Evolutionary conservation across 2,888 invertebrate genomes (phyloP).

Genomic region (Lomographa bimaculata): DNA sequence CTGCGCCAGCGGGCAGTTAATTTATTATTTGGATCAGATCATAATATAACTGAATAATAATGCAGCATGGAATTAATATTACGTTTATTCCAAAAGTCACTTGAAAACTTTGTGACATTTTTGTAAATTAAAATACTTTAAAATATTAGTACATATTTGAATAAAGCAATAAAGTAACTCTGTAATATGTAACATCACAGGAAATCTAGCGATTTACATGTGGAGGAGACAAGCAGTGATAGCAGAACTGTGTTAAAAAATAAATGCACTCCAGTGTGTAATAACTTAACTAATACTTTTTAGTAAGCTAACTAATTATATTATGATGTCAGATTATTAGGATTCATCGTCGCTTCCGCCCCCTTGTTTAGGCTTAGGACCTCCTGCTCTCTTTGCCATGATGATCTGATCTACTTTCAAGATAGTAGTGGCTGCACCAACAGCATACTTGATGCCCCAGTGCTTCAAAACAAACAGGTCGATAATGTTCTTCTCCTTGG

Average conservation of each 20-base stretch:
- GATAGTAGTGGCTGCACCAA: slow-evolving; percentile 95
- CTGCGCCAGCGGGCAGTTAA: too few relatives aligned
- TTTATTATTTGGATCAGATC: too few relatives aligned
- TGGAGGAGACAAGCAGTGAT: not conserved
- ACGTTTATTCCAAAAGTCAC: slow-evolving; percentile 11
- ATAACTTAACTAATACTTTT: slow-evolving; percentile 31
- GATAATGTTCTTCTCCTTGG: slow-evolving; percentile 89
- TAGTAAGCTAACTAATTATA: slow-evolving; percentile 15
- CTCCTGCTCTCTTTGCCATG: slow-evolving; percentile 98
- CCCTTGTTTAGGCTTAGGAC: slow-evolving; percentile 91
- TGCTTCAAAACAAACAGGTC: slow-evolving; percentile 94
- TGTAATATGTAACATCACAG: slow-evolving; percentile 6
- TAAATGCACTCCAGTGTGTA: slow-evolving; percentile 21
- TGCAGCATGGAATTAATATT: not conserved
- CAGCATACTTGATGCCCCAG: slow-evolving; percentile 98
- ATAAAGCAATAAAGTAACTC: slow-evolving; percentile 10
- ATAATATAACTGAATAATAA: not conserved
- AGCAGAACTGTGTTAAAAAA: slow-evolving; percentile 12
- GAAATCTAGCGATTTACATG: slow-evolving; percentile 21
- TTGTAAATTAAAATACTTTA: slow-evolving; percentile 3
- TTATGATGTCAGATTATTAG: slow-evolving; percentile 41
- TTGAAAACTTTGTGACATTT: slow-evolving; percentile 6
- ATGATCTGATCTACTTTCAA: slow-evolving; percentile 98
- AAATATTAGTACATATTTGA: slow-evolving; percentile 3
- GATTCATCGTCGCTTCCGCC: slow-evolving; percentile 90